A percentile compares a stretch with the other conserved stretches of the same genome.
These are phyloP conservation scores for Amphiprion percula DNA, from an alignment of 2,113 vertebrate species.

Conservation along the genomic window DNA sequence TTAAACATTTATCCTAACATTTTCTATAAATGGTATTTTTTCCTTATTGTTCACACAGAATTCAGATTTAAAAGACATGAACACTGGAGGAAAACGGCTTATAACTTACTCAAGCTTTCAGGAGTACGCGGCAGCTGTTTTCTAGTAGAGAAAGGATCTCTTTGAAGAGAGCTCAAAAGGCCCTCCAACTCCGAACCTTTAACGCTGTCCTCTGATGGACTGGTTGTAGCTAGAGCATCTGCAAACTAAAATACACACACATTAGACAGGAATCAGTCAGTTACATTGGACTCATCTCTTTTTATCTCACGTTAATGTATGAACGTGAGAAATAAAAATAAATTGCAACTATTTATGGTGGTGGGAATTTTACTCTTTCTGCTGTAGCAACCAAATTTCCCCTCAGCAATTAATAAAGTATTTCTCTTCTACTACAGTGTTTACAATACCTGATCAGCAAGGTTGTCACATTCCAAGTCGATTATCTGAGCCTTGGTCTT, in stretches of 20 bases:
- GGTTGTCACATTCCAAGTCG: conserved; percentile 76
- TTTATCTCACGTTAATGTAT: too few relatives aligned
- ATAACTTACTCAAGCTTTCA: conserved; percentile 90
- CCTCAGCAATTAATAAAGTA: too few relatives aligned
- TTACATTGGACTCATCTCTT: not conserved
- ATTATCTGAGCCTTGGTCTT: conserved; percentile 64
- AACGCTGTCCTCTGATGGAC: conserved; percentile 58
- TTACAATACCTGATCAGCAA: conserved; percentile 76
- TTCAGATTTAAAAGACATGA: too few relatives aligned
- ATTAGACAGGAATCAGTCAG: not conserved
- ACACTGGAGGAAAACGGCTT: not conserved
- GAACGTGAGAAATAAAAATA: too few relatives aligned
- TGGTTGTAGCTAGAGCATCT: conserved; percentile 76
- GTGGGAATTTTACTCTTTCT: too few relatives aligned
- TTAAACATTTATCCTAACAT: too few relatives aligned
- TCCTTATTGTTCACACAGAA: too few relatives aligned
- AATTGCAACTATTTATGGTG: too few relatives aligned
- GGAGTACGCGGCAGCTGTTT: conserved; percentile 90
- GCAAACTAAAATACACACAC: conserved; percentile 84
- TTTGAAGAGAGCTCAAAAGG: conserved; percentile 77
- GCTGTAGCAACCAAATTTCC: too few relatives aligned
- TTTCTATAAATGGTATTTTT: too few relatives aligned
- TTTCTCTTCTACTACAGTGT: too few relatives aligned
- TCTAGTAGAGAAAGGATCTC: conserved; percentile 87
- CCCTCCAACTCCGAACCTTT: conserved; percentile 80